Base-by-base conservation (phyloP, 35 echinoderm and acorn worm species). In the Ophiothrix spiculata region DNA sequence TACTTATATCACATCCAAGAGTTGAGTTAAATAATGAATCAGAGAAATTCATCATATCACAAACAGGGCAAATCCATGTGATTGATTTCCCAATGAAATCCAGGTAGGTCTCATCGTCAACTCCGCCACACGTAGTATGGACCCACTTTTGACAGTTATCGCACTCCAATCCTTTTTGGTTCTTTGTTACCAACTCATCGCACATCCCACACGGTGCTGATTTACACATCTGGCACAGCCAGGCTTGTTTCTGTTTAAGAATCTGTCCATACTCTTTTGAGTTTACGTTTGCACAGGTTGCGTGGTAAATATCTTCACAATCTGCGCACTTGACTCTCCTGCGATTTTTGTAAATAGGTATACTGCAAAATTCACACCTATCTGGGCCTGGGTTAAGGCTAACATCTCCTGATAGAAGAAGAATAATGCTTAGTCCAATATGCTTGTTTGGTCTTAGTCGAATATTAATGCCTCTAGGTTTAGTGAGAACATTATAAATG, bases 1-100 rank as follows among this genome's bases (percentile, higher is more conserved):
- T 80, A 13, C 28, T 34, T 4, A 36, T 36, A 80, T 39, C 37
- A 10, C 78, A 34, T 38, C 37, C 78, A 13, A 38, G 10, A 34
- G 78, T 13, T 35, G 36, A 80, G 37, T 80, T 35, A 39, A 80
- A 33, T 36, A 80, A 39, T 25, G 78, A 37, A 25, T 80, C 78
- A 10, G 78, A 80, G 2, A 80, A 34, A 39, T 80, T 80, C 78
- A 80, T 80, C 17, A 80, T 25, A 34, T 80, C 78, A 80, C 78
- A 80, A 4, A 80, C 28, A 14, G 78, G 78, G 78, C 78, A 80
- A 38, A 80, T 80, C 78, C 78, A 80, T 23, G 37, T 14, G 37
- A 17, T 35, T 14, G 28, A 34, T 25, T 37, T 80, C 32, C 78
- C 78, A 29, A 34, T 29, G 13, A 35, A 80, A 3, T 25, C 37